Evolutionary conservation across 2,797 vertebrate species (phyloP).

Genomic region (Fundulus diaphanus): DNA sequence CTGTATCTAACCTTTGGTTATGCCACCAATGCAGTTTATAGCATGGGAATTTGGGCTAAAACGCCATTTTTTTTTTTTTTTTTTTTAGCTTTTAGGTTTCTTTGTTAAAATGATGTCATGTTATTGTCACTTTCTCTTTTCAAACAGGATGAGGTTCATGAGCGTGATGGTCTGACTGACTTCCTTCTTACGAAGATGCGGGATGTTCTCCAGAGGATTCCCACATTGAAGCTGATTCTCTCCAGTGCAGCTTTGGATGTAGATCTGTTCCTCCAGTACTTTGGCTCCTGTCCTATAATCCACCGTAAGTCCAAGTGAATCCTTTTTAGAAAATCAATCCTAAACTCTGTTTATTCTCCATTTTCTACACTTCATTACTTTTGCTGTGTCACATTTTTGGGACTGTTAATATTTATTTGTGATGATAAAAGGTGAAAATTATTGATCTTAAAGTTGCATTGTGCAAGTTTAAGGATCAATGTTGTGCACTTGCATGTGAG

Average conservation of each 20-base stretch:
- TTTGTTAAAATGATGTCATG: background rate
- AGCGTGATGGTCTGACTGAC: slow-evolving; percentile 94
- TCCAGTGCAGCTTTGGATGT: slow-evolving; percentile 93
- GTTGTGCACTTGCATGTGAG: too few species aligned
- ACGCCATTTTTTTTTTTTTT: too few species aligned
- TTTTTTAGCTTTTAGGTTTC: background rate
- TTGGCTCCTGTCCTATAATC: slow-evolving; percentile 90
- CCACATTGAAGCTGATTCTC: slow-evolving; percentile 89
- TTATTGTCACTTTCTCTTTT: slow-evolving; percentile 16
- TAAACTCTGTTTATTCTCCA: background rate
- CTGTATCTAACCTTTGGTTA: too few species aligned
- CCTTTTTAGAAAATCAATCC: background rate
- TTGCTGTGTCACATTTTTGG: too few species aligned
- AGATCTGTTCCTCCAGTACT: slow-evolving; percentile 90
- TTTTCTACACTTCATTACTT: too few species aligned
- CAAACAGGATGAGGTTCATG: slow-evolving; percentile 93
- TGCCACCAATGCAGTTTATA: background rate
- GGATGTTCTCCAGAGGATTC: slow-evolving; percentile 86
- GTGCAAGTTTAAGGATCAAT: too few species aligned
- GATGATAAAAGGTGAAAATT: too few species aligned
- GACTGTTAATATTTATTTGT: too few species aligned
- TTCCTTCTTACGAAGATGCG: slow-evolving; percentile 93
- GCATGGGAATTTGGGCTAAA: background rate
- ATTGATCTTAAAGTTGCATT: too few species aligned
- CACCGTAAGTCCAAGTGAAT: slow-evolving; percentile 82